These are phyloP conservation scores for Nowickia ferox DNA, from an alignment of 2,888 invertebrate genomes.

Conservation along the genomic window DNA sequence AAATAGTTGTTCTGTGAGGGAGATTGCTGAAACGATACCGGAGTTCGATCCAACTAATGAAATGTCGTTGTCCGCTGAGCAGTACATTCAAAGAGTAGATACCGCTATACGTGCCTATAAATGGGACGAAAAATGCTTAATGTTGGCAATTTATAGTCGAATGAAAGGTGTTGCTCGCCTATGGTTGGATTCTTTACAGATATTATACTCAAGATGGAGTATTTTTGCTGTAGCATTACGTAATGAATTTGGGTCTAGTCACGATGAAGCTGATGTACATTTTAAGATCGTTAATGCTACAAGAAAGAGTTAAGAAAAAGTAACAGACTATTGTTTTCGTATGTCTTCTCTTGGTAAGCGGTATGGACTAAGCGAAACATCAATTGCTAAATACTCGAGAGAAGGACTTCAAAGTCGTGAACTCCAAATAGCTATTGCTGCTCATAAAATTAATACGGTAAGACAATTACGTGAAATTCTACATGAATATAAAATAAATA, in stretches of 20 bases:
- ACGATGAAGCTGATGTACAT: constrained; percentile 35
- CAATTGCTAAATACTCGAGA: constrained; percentile 9
- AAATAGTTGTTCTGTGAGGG: constrained; percentile 1
- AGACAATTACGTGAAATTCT: constrained; percentile 22
- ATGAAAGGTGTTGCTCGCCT: constrained; percentile 21
- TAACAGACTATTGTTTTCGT: constrained; percentile 16
- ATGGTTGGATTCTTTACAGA: constrained; percentile 21
- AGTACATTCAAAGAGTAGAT: constrained; percentile 10
- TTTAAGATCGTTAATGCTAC: not conserved
- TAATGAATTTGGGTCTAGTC: not conserved
- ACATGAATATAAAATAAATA: constrained; percentile 6
- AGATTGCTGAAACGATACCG: constrained; percentile 21
- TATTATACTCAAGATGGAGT: not conserved
- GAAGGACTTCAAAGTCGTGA: constrained; percentile 22
- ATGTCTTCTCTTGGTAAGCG: not conserved
- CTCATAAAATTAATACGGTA: not conserved
- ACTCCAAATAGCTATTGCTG: constrained; percentile 8
- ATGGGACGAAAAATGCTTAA: constrained; percentile 21
- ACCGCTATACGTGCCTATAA: constrained; percentile 15
- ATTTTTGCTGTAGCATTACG: constrained; percentile 6
- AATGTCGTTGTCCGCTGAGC: not conserved
- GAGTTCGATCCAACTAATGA: not conserved
- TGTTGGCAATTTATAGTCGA: constrained; percentile 19
- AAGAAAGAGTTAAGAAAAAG: not conserved
- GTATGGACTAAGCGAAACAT: constrained; percentile 14